Conservation (phyloP, 2,113 vertebrate species). For the Murina feae region DNA sequence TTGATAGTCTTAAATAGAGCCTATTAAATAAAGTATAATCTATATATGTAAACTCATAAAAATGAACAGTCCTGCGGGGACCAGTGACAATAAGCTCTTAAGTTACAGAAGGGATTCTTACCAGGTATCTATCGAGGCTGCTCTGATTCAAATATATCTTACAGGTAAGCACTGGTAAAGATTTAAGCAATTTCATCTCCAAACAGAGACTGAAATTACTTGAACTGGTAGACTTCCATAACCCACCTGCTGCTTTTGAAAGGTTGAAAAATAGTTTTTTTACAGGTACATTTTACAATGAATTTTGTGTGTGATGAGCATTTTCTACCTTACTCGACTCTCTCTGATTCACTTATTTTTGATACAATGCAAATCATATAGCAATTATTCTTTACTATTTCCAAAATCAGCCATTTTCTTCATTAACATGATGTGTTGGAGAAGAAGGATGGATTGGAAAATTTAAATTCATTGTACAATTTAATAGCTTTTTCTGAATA, state of each 20-base stretch:
- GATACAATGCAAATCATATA: constrained; percentile 19
- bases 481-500: constrained; percentile 20
- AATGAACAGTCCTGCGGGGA: not conserved
- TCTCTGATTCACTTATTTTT: constrained; percentile 39
- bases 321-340: constrained; percentile 39
- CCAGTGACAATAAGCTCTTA: not conserved
- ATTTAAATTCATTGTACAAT: constrained; percentile 14
- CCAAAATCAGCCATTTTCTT: constrained; percentile 46
- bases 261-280: constrained; percentile 46
- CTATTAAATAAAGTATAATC: constrained; percentile 34
- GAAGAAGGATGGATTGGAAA: not conserved
- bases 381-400: constrained; percentile 30
- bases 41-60: constrained; percentile 27
- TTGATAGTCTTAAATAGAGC: constrained; percentile 31
- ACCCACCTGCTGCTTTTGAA: constrained; percentile 60
- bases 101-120: constrained; percentile 40
- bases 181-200: constrained; percentile 65
- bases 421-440: not conserved
- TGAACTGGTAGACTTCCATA: constrained; percentile 49
- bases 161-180: constrained; percentile 20
- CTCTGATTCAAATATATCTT: constrained; percentile 41
- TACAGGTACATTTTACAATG: constrained; percentile 28
- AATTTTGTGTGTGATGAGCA: constrained; percentile 30
- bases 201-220: constrained; percentile 50
- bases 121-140: constrained; percentile 6